phyloP scores from a whole-genome alignment of 2,113 vertebrate genomes.

The Zosterops pallidus region DNA sequence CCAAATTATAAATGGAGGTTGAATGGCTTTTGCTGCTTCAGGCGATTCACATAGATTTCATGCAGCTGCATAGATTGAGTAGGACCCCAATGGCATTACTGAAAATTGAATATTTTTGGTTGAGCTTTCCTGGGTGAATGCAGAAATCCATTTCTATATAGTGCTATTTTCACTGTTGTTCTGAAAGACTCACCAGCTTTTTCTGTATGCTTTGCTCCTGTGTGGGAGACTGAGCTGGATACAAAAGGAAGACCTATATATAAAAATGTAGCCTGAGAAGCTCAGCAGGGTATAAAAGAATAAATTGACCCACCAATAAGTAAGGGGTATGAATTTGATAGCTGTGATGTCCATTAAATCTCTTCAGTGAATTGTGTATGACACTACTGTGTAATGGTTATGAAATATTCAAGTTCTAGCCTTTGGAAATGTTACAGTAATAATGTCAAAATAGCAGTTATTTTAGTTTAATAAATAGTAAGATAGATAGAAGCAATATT shows the following conservation, averaged over 20 bases:
- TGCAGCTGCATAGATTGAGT: not conserved
- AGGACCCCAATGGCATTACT: not conserved
- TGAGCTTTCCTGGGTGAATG: not conserved
- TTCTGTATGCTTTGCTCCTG: not conserved
- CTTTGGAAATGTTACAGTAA: not conserved
- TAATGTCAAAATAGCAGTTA: not conserved
- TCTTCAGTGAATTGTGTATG: not conserved
- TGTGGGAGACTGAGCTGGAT: not conserved
- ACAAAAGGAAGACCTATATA: conserved; percentile 14
- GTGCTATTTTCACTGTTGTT: not conserved
- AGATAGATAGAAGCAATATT: not conserved
- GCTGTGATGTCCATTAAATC: not conserved
- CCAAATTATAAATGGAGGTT: not conserved
- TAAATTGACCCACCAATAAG: not conserved
- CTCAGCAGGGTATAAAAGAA: not conserved
- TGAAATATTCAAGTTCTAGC: not conserved
- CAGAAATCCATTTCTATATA: not conserved
- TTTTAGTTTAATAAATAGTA: not conserved
- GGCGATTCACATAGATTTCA: not conserved
- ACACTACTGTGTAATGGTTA: not conserved
- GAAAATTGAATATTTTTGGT: not conserved
- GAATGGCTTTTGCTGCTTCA: not conserved
- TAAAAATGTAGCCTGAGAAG: not conserved
- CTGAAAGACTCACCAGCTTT: not conserved
- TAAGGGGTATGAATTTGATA: not conserved